These are phyloP conservation scores for Listronotus bonariensis DNA, from an alignment of 1,140 invertebrate genomes.

Conservation along the genomic window DNA sequence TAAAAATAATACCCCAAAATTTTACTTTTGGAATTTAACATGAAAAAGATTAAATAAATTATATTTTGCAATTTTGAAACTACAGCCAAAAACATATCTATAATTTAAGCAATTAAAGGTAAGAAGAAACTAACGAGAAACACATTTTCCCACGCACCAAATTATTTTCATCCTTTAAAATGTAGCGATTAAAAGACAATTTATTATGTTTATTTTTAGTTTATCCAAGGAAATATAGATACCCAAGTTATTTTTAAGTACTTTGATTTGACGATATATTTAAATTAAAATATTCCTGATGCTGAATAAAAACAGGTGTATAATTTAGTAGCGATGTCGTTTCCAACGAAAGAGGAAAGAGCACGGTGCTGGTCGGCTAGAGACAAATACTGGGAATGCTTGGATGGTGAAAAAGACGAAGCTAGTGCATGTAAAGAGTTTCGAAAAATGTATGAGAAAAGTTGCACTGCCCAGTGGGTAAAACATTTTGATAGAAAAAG, in stretches of 20 bases:
- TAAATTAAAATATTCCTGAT: constrained; percentile 4
- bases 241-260: constrained; percentile 28
- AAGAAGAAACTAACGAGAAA: background rate
- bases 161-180: constrained; percentile 11
- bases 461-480: constrained; percentile 88
- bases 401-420: constrained; percentile 64
- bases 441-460: constrained; percentile 78
- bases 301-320: background rate
- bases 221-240: constrained; percentile 35
- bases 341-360: constrained; percentile 80
- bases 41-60: too few species aligned
- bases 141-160: constrained; percentile 9
- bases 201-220: constrained; percentile 43
- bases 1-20: too few species aligned
- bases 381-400: constrained; percentile 89
- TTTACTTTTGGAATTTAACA: too few species aligned
- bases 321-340: constrained; percentile 68
- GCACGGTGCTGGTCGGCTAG: constrained; percentile 81
- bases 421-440: constrained; percentile 68
- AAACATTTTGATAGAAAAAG: constrained; percentile 92
- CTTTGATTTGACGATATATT: constrained; percentile 15
- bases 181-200: constrained; percentile 29
- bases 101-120: background rate
- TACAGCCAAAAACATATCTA: background rate
- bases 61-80: too few species aligned